phyloP scores from a whole-genome alignment of 2,113 vertebrate genomes.

The Panurus biarmicus region DNA sequence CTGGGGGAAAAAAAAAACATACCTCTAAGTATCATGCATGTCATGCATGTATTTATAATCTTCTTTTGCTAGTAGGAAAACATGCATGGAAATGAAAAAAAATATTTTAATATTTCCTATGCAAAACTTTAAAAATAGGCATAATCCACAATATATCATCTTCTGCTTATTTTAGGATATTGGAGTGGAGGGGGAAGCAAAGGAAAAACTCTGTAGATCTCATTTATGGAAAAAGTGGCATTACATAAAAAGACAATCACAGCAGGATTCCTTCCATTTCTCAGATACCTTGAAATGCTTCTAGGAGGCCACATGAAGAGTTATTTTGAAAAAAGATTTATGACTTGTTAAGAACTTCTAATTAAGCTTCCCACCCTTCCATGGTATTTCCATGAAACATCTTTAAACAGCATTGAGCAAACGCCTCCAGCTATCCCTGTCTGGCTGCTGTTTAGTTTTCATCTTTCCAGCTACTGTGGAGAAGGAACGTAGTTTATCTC shows the following conservation, averaged over 20 bases:
- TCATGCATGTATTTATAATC: neutral
- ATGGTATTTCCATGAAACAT: neutral
- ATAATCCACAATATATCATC: neutral
- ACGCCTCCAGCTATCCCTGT: neutral
- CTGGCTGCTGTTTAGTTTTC: neutral
- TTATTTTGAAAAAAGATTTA: neutral
- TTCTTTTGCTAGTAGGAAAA: neutral
- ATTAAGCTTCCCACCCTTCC: neutral
- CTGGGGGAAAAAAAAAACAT: neutral
- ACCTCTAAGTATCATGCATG: neutral
- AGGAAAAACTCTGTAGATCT: neutral
- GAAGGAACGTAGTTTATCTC: neutral
- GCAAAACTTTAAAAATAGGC: neutral
- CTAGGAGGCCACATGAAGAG: neutral
- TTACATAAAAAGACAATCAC: neutral
- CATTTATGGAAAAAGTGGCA: neutral
- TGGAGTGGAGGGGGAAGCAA: neutral
- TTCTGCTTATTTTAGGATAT: neutral
- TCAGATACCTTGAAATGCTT: neutral
- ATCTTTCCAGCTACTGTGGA: neutral
- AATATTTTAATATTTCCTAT: neutral
- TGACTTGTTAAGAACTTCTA: neutral
- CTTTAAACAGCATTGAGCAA: neutral
- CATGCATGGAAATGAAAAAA: neutral
- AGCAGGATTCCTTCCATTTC: neutral